phyloP scores from a whole-genome alignment of 2,113 vertebrate species.

The Ploceus nigricollis region DNA sequence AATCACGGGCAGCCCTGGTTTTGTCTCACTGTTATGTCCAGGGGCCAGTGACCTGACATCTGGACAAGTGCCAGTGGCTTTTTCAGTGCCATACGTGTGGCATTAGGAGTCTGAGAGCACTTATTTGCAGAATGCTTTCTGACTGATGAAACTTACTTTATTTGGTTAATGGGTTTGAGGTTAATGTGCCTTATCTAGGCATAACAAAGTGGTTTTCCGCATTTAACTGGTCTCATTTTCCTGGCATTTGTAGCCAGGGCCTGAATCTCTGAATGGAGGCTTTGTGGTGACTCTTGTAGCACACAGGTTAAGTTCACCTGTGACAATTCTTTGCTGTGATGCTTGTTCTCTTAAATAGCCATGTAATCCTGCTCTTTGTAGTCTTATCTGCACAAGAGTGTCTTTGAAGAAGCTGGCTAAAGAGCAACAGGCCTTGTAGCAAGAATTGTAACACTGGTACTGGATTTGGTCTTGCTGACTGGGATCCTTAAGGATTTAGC shows the following conservation, averaged over 20 bases:
- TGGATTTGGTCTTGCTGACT: neutral
- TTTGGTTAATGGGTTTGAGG: neutral
- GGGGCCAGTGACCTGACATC: neutral
- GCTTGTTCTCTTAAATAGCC: neutral
- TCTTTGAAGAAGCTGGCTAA: neutral
- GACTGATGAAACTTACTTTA: neutral
- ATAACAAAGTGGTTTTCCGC: neutral
- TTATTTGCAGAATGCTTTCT: neutral
- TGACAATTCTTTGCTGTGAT: neutral
- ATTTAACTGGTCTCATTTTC: neutral
- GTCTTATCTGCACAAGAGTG: neutral
- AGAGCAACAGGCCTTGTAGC: neutral
- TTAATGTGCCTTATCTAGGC: neutral
- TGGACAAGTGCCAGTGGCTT: neutral
- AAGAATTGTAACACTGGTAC: neutral
- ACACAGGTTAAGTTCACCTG: neutral
- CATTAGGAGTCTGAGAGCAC: neutral
- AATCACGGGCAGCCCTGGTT: neutral
- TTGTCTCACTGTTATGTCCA: neutral
- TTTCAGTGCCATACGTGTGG: neutral
- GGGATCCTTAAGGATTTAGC: neutral
- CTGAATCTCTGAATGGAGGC: neutral
- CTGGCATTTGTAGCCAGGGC: neutral
- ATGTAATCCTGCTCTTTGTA: neutral
- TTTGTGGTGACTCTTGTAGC: conserved; percentile 13